Percentiles rank a stretch among this genome's conserved stretches.
Evolutionary conservation across 2,888 invertebrate genomes (phyloP).

Genomic region (Dryococelus australis): DNA sequence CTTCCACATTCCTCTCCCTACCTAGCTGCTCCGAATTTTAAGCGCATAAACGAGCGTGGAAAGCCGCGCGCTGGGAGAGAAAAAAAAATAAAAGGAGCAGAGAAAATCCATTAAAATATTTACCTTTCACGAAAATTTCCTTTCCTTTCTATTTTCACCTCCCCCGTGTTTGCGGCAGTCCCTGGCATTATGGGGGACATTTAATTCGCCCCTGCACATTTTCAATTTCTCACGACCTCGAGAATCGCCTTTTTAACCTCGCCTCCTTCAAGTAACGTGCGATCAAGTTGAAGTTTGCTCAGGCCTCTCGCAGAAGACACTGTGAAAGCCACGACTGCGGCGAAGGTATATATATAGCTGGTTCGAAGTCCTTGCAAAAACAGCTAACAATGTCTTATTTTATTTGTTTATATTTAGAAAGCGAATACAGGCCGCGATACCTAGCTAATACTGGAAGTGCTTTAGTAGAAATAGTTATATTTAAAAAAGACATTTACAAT

Average conservation of each 20-base stretch:
- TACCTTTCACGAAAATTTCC: background rate
- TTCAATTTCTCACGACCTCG: background rate
- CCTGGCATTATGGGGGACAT: background rate
- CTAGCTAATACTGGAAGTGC: no score
- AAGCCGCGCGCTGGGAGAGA: background rate
- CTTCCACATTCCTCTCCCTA: background rate
- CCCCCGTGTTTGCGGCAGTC: background rate
- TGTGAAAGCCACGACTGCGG: no score
- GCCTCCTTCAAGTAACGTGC: no score
- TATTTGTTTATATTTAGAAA: no score
- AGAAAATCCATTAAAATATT: slow-evolving; percentile 3
- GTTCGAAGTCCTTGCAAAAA: no score
- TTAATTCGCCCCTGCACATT: background rate
- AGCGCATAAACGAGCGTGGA: background rate
- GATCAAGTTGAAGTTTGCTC: no score
- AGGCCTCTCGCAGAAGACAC: no score
- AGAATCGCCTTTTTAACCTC: background rate
- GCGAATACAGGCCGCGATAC: no score
- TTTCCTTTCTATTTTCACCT: background rate
- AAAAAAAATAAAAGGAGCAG: background rate
- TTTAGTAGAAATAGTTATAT: no score
- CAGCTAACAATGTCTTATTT: no score
- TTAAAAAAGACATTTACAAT: no score
- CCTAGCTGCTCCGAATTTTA: background rate
- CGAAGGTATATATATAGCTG: no score